These are phyloP conservation scores for Synanceia verrucosa DNA, from an alignment of 2,797 vertebrate species.

Conservation along the genomic window DNA sequence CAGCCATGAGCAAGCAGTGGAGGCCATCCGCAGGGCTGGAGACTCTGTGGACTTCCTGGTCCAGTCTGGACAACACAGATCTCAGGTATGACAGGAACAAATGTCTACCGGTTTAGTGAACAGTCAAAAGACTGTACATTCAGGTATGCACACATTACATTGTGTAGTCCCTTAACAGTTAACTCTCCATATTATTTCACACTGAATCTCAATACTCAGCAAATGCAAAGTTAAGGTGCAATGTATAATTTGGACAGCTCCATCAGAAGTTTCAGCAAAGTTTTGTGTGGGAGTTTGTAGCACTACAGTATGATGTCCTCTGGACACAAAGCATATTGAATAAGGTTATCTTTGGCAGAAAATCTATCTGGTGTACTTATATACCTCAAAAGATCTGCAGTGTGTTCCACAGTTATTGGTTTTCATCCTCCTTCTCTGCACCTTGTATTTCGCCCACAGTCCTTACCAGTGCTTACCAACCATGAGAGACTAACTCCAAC, in stretches of 20 bases:
- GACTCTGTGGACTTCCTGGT: conserved; percentile 91
- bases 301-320: conserved; percentile 17
- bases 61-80: conserved; percentile 79
- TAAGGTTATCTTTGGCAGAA: conserved; percentile 9
- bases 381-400: conserved; percentile 1
- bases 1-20: conserved; percentile 96
- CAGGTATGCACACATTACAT: background rate
- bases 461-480: conserved; percentile 54
- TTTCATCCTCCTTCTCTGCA: conserved; percentile 33
- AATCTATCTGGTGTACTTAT: background rate
- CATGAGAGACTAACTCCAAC: conserved; percentile 56
- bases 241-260: conserved; percentile 8
- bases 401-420: conserved; percentile 8
- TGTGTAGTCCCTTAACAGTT: conserved; percentile 1
- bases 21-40: conserved; percentile 94
- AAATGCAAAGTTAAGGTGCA: background rate
- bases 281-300: conserved; percentile 25
- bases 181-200: background rate
- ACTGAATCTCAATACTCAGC: conserved; percentile 11
- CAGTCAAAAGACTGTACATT: background rate
- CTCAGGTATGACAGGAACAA: conserved; percentile 80
- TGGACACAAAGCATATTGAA: conserved; percentile 20
- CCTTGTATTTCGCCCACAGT: conserved; percentile 59
- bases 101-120: background rate
- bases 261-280: conserved; percentile 19